Base-by-base conservation (phyloP, 2,113 vertebrate genomes). In the Phaethornis superciliosus region DNA sequence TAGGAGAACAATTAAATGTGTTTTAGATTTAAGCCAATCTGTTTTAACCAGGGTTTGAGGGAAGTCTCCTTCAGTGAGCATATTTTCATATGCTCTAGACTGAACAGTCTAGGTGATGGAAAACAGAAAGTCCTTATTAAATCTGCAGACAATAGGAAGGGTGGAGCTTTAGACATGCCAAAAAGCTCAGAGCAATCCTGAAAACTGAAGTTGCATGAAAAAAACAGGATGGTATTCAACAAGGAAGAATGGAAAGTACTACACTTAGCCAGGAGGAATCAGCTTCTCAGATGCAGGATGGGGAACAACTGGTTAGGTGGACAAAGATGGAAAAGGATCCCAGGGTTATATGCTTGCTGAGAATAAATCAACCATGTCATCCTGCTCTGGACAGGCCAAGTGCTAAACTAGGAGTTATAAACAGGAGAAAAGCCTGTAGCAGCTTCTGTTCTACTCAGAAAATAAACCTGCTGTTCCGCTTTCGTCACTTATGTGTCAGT, bases 61-160 rank as follows among this genome's bases (percentile, higher is more conserved):
- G 7, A 90, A 60, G 63, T 81, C 64, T 85, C 28, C 51, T 93
- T 72, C 58, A 88, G 79, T 12, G 32, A 67, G 30, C 32, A 4
- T 59, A 24, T 70, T 94, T 93, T 91, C 47, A 80, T 52, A 40
- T 40, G 40, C 40, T 40, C 40, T 40, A 40, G 40, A 40, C 40
- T 40, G 63, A 91, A 22, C 42, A 81, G 23, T 63, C 46, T 88
- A 88, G 59, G 76, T 88, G 92, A 90, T 28, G 44, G 88, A 81
- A 93, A 86, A 77, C 68, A 90, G 81, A 82, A 90, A 70, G 32
- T 59, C 60, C 37, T 63, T 83, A 51, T 72, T 85, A 85, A 90
- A 81, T 83, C 40, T 78, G 52, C 47, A 88, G 64, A 88, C 85
- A 95, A 88, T 85, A 83, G 72, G 28, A 94, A 85, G 80, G 56